Evolutionary conservation across 2,888 invertebrate species (phyloP).

Genomic region (Sabatieria punctata): DNA sequence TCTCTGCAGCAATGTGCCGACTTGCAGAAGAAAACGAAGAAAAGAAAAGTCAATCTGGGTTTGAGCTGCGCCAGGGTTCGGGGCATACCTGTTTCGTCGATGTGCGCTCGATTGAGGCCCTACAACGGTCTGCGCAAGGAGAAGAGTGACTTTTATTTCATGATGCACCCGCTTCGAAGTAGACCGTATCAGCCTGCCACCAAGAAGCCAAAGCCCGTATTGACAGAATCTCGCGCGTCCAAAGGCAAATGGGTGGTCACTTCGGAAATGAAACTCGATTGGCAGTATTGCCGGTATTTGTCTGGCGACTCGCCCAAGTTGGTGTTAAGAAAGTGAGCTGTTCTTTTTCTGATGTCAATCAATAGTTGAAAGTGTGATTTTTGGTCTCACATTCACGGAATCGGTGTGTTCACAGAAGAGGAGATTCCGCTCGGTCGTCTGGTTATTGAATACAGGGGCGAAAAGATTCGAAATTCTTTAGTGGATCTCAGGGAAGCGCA

Average conservation of each 20-base stretch:
- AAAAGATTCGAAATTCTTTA: background rate
- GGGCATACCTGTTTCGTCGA: too few species aligned
- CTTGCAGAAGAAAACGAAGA: too few species aligned
- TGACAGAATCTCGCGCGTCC: background rate
- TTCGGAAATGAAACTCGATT: background rate
- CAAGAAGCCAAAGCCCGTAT: too few species aligned
- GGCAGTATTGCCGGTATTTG: background rate
- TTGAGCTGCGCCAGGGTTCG: too few species aligned
- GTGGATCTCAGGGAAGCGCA: background rate
- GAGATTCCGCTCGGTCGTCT: background rate
- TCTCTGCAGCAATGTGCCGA: too few species aligned
- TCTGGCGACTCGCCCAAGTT: background rate
- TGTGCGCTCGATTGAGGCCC: background rate
- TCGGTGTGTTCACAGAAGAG: constrained; percentile 5
- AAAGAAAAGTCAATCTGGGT: too few species aligned
- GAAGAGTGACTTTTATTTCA: background rate
- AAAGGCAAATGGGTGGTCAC: background rate
- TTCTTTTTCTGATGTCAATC: background rate
- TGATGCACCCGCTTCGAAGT: background rate
- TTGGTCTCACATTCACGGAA: constrained; percentile 1
- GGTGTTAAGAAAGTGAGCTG: background rate
- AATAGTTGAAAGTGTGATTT: too few species aligned
- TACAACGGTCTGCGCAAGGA: background rate
- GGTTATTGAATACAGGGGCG: constrained; percentile 1
- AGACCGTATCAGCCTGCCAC: too few species aligned